Percentiles rank a stretch among this genome's conserved stretches.
phyloP scores from a whole-genome alignment of 2,797 vertebrate genomes.

The Xerus rutilus region DNA sequence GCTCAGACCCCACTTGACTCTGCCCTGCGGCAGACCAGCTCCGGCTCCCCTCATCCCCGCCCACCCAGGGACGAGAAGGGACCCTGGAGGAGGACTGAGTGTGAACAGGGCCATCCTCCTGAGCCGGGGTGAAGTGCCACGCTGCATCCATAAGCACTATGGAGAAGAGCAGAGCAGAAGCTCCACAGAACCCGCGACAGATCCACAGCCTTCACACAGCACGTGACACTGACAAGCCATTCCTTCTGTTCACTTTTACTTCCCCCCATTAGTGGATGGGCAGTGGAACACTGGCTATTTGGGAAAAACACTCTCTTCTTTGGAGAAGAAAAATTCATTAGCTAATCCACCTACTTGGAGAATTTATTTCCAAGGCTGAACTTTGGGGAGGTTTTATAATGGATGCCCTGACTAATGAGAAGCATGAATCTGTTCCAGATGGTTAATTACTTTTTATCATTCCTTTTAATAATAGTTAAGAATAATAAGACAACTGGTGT shows the following conservation, averaged over 20 bases:
- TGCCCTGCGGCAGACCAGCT: background rate
- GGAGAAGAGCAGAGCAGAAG: background rate
- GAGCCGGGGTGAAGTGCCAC: background rate
- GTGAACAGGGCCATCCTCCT: background rate
- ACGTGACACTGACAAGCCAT: conserved; percentile 48
- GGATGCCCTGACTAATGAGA: conserved; percentile 77
- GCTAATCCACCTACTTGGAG: conserved; percentile 78
- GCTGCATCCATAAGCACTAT: background rate
- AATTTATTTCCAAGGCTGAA: conserved; percentile 79
- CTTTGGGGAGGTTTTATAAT: conserved; percentile 79
- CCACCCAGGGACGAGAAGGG: background rate
- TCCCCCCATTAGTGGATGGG: conserved; percentile 64
- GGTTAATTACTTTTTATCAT: conserved; percentile 83
- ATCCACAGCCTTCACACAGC: conserved; percentile 7
- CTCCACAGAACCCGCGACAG: background rate
- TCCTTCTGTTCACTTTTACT: conserved; percentile 29
- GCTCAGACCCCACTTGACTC: background rate
- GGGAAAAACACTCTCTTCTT: conserved; percentile 45
- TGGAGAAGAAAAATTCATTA: conserved; percentile 76
- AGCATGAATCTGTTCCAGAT: conserved; percentile 79
- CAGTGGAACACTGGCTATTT: background rate
- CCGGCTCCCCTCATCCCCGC: background rate
- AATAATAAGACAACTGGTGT: conserved; percentile 77
- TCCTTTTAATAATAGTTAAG: conserved; percentile 83
- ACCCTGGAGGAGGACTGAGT: background rate